Evolutionary conservation across 1,140 invertebrate genomes (phyloP).

Genomic region (Luehdorfia chinensis): DNA sequence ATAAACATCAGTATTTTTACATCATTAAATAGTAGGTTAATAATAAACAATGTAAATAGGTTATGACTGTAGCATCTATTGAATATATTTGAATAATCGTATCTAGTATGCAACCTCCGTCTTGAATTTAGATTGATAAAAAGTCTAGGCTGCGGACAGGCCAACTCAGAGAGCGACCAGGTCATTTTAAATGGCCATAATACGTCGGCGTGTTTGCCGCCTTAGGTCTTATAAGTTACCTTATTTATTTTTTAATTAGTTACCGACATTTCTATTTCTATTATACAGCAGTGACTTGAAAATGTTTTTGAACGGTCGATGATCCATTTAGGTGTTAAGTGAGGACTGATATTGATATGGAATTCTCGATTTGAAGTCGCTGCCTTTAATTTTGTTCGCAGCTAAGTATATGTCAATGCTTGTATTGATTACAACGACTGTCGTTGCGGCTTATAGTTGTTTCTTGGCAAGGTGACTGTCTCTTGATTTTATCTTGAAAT

Average conservation of each 20-base stretch:
- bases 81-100: too few species aligned
- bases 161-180: too few species aligned
- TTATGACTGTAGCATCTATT: too few species aligned
- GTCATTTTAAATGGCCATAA: too few species aligned
- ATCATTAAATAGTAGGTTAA: too few species aligned
- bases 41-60: too few species aligned
- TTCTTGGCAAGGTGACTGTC: constrained; percentile 17
- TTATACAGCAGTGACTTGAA: constrained; percentile 2
- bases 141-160: too few species aligned
- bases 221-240: constrained; percentile 43
- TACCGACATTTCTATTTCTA: constrained; percentile 31
- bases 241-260: constrained; percentile 53
- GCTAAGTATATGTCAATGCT: constrained; percentile 34
- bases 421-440: constrained; percentile 29
- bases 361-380: constrained; percentile 33
- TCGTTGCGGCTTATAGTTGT: constrained; percentile 41
- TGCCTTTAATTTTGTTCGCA: constrained; percentile 29
- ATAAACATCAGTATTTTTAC: too few species aligned
- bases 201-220: constrained; percentile 8
- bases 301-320: not conserved
- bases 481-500: constrained; percentile 39
- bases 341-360: constrained; percentile 59
- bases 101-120: too few species aligned
- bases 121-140: too few species aligned
- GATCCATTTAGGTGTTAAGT: constrained; percentile 52